Base-by-base conservation (phyloP, 2,888 invertebrate genomes). In the Nomada hirtipes region DNA sequence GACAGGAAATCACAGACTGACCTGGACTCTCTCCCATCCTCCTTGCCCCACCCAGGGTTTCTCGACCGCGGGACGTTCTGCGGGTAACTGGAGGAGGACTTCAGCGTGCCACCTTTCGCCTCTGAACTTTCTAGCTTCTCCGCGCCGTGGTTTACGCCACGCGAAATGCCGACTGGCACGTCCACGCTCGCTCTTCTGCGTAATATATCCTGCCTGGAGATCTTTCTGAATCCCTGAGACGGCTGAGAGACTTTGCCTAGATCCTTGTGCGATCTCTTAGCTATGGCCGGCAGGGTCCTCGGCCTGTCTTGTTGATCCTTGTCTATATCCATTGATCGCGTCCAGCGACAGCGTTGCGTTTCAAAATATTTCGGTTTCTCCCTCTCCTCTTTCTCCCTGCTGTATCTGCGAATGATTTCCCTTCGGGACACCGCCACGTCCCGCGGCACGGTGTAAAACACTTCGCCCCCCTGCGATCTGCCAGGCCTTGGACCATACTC, bases 121-220 rank as follows among this genome's bases (percentile, higher is more conserved):
- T 83, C 83, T 70, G 82, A 74, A 76, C 72, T 79, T 75, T 83
- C 86, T 73, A 75, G 50, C 85, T 55, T 77, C 69, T 69, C 75
- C 50, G 77, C 82, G 0, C 20, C 26, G 42, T 26, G 29, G 20
- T 55, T 18, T 50, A 59, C 60, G 36, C 52, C 65, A 2, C 61
- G 70, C 4, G 70, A 50, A 7, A n/a, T 26, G 0, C 26, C 52
- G 1, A 57, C 65, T 4, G 85, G 44, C 13, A 47, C 86, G 82
- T 90, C 90, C 29, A 89, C 47, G 77, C 86, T 90, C 4, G 86
- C 89, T 75, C 69, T 88, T 50, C 92, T 88, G 29, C 90, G 90
- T 7, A 93, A 73, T 61, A 93, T 93, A 26, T 93, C 92, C 74
- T 92, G 92, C 1, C 93, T 84, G 0, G 93, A 93, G 61, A 93